A percentile compares a stretch with the other conserved stretches of the same genome.
Conservation (phyloP, 2,113 vertebrate genomes). For the Toxotes chatareus region DNA sequence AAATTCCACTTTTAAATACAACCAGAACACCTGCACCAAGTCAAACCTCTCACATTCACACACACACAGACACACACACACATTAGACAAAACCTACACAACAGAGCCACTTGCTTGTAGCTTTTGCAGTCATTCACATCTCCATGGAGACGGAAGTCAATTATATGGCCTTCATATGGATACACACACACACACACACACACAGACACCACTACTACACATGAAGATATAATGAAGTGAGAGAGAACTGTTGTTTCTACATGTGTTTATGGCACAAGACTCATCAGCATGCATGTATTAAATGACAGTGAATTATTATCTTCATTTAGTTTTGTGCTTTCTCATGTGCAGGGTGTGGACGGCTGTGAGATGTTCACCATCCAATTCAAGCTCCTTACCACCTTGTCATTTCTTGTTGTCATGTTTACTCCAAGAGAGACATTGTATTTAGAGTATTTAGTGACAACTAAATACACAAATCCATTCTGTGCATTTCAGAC, state of each 20-base stretch:
- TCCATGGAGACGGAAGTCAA: slow-evolving; percentile 74
- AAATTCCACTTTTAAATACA: slow-evolving; percentile 18
- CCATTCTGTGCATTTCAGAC: neutral
- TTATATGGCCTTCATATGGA: slow-evolving; percentile 64
- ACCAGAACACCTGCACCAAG: slow-evolving; percentile 20
- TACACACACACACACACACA: slow-evolving; percentile 21
- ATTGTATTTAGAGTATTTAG: no score
- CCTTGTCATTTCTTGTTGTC: neutral
- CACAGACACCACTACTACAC: neutral
- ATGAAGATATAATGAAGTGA: slow-evolving; percentile 11
- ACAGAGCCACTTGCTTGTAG: slow-evolving; percentile 19
- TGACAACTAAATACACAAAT: neutral
- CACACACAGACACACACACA: neutral
- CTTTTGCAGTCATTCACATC: slow-evolving; percentile 60
- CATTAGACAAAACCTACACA: slow-evolving; percentile 44
- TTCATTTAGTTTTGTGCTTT: neutral
- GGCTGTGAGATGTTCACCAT: neutral
- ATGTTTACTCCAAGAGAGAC: neutral
- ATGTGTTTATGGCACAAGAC: neutral
- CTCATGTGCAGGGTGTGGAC: neutral
- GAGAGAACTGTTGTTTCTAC: neutral
- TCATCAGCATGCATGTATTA: neutral
- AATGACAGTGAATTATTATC: neutral
- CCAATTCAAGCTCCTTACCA: neutral
- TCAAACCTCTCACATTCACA: neutral